These are phyloP conservation scores for Dichetophora obliterata DNA, from an alignment of 2,888 invertebrate species.

Conservation along the genomic window DNA sequence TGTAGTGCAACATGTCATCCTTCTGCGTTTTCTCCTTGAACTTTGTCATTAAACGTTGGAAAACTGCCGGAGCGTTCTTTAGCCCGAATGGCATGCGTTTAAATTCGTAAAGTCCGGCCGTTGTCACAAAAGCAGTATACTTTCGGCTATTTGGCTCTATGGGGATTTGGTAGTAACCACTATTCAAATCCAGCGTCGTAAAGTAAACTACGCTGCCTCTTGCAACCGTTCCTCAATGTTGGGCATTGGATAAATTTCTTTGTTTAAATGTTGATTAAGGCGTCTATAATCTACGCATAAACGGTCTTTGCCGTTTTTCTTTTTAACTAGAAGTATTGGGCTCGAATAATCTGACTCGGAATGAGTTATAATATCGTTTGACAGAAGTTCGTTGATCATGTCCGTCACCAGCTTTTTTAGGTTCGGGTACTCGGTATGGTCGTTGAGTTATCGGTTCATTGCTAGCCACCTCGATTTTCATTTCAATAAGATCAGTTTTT, in stretches of 20 bases:
- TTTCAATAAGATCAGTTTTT: no score
- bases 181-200: conserved; percentile 25
- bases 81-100: conserved; percentile 39
- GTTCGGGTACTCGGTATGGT: conserved; percentile 44
- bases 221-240: conserved; percentile 46
- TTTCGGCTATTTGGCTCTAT: not conserved
- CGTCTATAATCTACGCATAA: conserved; percentile 42
- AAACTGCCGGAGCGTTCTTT: conserved; percentile 38
- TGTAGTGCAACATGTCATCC: conserved; percentile 3
- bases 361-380: conserved; percentile 42
- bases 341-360: conserved; percentile 45
- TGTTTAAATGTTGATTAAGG: conserved; percentile 39
- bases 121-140: conserved; percentile 31
- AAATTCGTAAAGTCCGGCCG: conserved; percentile 26
- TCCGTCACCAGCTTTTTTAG: conserved; percentile 34
- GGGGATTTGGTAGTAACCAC: conserved; percentile 27
- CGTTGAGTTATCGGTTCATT: conserved; percentile 29
- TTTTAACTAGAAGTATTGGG: conserved; percentile 45
- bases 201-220: conserved; percentile 37
- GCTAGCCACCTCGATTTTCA: conserved; percentile 40
- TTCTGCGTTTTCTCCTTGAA: not conserved
- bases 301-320: conserved; percentile 43
- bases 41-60: conserved; percentile 32
- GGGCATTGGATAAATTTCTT: conserved; percentile 43
- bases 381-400: conserved; percentile 42